Conservation (phyloP, 2,113 vertebrate species). For the Trichechus manatus region DNA sequence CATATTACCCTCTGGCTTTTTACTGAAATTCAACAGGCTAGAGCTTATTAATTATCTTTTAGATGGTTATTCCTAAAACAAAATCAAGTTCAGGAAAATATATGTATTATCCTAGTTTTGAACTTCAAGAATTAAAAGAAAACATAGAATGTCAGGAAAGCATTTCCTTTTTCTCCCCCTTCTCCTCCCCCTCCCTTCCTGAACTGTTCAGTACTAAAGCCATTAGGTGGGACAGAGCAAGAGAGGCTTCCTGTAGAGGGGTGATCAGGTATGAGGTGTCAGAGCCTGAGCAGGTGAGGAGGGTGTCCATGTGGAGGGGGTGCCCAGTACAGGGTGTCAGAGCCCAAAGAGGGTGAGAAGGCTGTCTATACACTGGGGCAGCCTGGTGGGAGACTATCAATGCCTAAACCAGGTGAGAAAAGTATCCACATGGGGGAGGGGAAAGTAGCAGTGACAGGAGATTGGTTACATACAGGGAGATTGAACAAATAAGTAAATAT, state of each 20-base stretch:
- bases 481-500: neutral
- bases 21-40: neutral
- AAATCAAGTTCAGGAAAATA: conserved; percentile 30
- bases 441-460: neutral
- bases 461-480: neutral
- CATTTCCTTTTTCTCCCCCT: neutral
- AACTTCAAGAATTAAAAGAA: conserved; percentile 32
- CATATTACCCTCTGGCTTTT: neutral
- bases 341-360: neutral
- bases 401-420: neutral
- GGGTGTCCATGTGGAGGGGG: neutral
- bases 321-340: neutral
- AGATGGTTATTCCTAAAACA: neutral
- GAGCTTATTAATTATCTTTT: neutral
- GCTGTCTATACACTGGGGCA: neutral
- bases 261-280: neutral
- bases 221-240: neutral
- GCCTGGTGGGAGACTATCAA: too few relatives aligned
- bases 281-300: neutral
- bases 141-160: neutral
- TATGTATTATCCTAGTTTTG: neutral
- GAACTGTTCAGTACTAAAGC: neutral
- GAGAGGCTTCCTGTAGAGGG: neutral
- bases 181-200: neutral
- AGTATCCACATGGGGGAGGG: neutral